Conservation (phyloP, 2,113 vertebrate genomes). For the Centropristis striata region DNA sequence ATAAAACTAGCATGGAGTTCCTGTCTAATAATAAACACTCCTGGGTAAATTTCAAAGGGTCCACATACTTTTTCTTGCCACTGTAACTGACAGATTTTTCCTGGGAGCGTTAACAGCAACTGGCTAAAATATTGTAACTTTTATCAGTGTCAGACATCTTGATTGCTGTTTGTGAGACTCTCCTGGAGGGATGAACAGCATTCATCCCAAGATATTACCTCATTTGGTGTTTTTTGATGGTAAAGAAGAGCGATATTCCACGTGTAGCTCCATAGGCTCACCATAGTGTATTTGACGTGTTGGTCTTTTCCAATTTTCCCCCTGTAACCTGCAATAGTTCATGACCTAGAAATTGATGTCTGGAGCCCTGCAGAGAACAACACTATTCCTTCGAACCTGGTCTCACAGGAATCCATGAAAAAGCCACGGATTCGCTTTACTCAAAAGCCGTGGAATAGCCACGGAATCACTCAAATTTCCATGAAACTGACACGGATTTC, state of each 20-base stretch:
- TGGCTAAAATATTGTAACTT: no score
- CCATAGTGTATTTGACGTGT: not conserved
- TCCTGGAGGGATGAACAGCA: not conserved
- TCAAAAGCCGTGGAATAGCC: no score
- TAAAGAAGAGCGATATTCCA: no score
- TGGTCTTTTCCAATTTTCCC: not conserved
- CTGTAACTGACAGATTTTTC: no score
- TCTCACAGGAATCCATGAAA: no score
- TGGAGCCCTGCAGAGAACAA: not conserved
- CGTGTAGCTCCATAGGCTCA: not conserved
- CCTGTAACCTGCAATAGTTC: constrained; percentile 4
- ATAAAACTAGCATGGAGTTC: not conserved
- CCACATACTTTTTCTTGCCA: no score
- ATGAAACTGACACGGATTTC: no score
- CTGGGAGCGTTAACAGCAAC: no score
- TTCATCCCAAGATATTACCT: not conserved
- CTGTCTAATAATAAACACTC: constrained; percentile 10
- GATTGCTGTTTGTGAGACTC: not conserved
- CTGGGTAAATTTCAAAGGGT: not conserved
- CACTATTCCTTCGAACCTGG: no score
- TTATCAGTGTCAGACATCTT: no score
- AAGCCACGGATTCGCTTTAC: no score
- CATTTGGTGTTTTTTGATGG: not conserved
- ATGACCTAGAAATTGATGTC: constrained; percentile 24
- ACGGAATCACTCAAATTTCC: no score